Evolutionary conservation across 35 echinoderm and acorn worm genomes (phyloP), one percentile per base, ranked within the genome.

Genomic region (Anneissia japonica): DNA sequence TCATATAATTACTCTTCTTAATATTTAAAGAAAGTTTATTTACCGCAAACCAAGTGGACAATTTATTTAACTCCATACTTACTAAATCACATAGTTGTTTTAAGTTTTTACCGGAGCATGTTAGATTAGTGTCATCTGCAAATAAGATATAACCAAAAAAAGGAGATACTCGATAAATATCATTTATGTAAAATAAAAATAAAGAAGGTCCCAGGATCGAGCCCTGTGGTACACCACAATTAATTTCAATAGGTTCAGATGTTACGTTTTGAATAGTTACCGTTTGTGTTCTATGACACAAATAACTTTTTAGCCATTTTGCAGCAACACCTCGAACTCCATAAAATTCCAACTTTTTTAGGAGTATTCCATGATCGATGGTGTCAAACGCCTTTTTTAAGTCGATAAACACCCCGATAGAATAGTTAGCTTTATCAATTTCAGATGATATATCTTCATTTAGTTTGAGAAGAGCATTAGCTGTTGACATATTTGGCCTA

Each of bases 391-490:
- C 40, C n/a, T n/a, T n/a, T 45, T 45, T 7, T 45, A 4, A 45
- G 16, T 16, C 40, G 16, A 45, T 45, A 45, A 45, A 7, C 4
- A 7, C 16, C 40, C 40, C 40, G 34, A 34, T 26, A 43, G 40
- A 43, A 43, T 43, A 43, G 14, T 43, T 43, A 43, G 4, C 40
- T 14, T 85, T 85, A 38, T 85, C 83, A 23, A 74, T 28, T 19
- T 31, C 41, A 37, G 35, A 37, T 3, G 56, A 74, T 36, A 85
- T 83, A 32, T 85, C 64, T 85, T 74, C 83, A 37, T 30, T 74
- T 31, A 85, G 30, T 1, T 85, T 23, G 30, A 74, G 36, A 30
- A 85, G 30, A 7, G 56, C 55, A 51, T 72, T 56, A 33, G 81
- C 31, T 35, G 83, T 74, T 35, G 64, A 85, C 11, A 51, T 16